Evolutionary conservation across 2,888 invertebrate species (phyloP).

Genomic region (Phorcus lineatus): DNA sequence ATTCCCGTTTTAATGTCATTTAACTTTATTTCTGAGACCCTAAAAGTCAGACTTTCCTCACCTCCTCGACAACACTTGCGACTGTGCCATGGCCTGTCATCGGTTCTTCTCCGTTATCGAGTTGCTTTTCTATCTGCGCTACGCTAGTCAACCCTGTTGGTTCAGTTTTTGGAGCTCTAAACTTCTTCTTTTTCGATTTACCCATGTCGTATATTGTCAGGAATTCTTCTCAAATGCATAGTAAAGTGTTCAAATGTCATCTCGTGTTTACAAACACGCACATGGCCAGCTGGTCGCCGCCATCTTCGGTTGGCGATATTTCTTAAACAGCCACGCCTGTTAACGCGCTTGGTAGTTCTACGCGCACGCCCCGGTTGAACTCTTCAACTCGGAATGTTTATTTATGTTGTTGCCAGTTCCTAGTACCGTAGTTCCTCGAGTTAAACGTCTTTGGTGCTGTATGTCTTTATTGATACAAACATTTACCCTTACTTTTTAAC

Average conservation of each 20-base stretch:
- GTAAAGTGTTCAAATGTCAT: not conserved
- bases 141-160: slow-evolving; percentile 62
- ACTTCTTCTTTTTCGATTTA: slow-evolving; percentile 62
- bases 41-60: not conserved
- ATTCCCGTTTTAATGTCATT: too few relatives aligned
- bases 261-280: slow-evolving; percentile 26
- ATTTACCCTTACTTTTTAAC: too few relatives aligned
- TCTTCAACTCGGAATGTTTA: too few relatives aligned
- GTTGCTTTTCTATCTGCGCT: slow-evolving; percentile 43
- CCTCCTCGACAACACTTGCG: slow-evolving; percentile 27
- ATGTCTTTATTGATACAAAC: too few relatives aligned
- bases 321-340: too few relatives aligned
- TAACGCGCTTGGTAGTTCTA: too few relatives aligned
- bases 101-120: slow-evolving; percentile 29
- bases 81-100: slow-evolving; percentile 7
- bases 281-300: slow-evolving; percentile 30
- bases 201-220: slow-evolving; percentile 51
- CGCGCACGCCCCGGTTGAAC: too few relatives aligned
- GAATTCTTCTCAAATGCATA: not conserved
- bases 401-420: too few relatives aligned
- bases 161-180: slow-evolving; percentile 48
- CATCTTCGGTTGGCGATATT: too few relatives aligned
- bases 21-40: too few relatives aligned
- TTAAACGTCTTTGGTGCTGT: too few relatives aligned
- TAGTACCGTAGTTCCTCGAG: too few relatives aligned